Evolutionary conservation across 2,113 vertebrate genomes (phyloP).

Genomic region (Pantherophis guttatus): DNA sequence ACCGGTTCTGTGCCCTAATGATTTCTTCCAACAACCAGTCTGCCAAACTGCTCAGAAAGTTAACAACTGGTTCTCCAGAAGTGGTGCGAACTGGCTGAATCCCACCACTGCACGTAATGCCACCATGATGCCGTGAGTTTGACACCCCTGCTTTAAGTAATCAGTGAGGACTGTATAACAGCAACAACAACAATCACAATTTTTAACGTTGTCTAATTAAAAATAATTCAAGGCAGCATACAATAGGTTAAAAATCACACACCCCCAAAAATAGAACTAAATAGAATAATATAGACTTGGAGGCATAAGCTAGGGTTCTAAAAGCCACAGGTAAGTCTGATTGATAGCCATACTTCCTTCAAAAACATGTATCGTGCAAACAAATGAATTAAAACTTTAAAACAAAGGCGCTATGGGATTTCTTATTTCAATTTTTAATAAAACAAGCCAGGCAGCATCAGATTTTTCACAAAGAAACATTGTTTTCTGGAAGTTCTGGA

Average conservation of each 20-base stretch:
- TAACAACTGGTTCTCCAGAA: too few relatives aligned
- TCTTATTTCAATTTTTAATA: neutral
- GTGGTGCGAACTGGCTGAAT: too few relatives aligned
- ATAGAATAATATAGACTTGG: neutral
- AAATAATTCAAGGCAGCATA: neutral
- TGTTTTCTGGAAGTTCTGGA: neutral
- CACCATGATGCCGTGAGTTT: too few relatives aligned
- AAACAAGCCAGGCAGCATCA: neutral
- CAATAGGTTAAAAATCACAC: neutral
- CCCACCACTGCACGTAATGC: too few relatives aligned
- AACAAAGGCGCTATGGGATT: neutral
- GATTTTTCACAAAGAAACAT: neutral
- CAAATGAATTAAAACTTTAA: neutral
- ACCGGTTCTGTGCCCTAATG: too few relatives aligned
- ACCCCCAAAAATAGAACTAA: neutral
- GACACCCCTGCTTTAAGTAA: neutral
- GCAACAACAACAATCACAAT: neutral
- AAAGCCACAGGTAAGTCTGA: neutral
- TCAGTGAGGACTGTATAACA: neutral
- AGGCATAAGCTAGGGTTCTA: neutral
- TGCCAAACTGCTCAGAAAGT: too few relatives aligned
- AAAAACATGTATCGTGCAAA: neutral
- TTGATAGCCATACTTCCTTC: neutral
- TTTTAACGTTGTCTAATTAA: neutral
- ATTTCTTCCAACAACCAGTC: too few relatives aligned